A percentile compares a stretch with the other conserved stretches of the same genome.
Evolutionary conservation across 2,113 vertebrate genomes (phyloP).

Genomic region (Psammodynastes pulverulentus): DNA sequence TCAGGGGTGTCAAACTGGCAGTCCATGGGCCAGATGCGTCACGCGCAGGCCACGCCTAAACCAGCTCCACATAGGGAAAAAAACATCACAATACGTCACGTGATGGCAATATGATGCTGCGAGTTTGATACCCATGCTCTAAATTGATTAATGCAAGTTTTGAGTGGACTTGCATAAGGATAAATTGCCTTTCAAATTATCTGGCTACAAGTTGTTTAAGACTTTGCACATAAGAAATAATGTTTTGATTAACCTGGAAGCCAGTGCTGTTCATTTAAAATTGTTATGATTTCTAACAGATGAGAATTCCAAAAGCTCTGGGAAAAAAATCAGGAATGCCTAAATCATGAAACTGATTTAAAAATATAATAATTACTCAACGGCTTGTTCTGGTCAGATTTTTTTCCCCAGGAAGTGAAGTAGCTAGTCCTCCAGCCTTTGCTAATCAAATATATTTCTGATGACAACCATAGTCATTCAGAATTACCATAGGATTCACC

Average conservation of each 20-base stretch:
- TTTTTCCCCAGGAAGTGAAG: neutral
- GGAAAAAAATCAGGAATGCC: accelerated
- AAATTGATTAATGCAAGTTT: neutral
- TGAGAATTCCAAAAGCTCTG: neutral
- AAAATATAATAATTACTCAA: neutral
- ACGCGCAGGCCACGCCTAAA: no score
- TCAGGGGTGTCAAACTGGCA: neutral
- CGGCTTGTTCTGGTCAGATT: neutral
- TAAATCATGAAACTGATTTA: neutral
- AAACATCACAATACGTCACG: no score
- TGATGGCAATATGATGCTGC: no score
- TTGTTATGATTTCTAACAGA: neutral
- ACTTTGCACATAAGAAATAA: neutral
- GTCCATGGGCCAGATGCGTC: no score
- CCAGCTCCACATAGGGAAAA: no score
- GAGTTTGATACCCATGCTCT: neutral
- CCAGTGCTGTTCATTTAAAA: neutral
- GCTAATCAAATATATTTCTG: neutral
- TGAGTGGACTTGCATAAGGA: neutral
- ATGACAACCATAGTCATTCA: neutral
- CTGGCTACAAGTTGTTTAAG: neutral
- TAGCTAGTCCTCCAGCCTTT: neutral
- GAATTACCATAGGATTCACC: neutral
- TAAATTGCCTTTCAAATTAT: neutral
- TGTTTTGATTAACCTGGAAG: neutral